Base-by-base conservation (phyloP, 1,140 invertebrate species). In the Papilio xuthus region DNA sequence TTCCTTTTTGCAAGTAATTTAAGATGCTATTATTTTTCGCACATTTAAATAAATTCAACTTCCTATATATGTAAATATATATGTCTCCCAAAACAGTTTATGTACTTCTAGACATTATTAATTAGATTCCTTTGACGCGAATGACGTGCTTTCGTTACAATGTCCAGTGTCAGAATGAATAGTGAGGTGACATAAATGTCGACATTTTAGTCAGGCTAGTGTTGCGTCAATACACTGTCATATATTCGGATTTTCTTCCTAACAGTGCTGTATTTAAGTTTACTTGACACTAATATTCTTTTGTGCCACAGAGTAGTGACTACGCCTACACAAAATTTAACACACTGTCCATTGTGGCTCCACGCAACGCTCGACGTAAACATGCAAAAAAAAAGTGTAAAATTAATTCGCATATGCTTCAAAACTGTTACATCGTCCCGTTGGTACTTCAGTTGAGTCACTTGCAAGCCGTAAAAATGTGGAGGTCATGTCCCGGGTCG, bases 401-500 rank as follows among this genome's bases (percentile, higher is more conserved):
- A 78, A 78, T 63, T 47, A 78, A 78, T 80, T 80, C 71, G 79
- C 79, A 80, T 73, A 75, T 75, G 74, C 78, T 60, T 79, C 78
- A 76, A 76, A 79, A 79, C 74, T 79, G 71, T 73, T 73, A 73
- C 71, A 42, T 42, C 67, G 69, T 70, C 69, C 71, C 71, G 71
- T 76, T 56, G 47, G 74, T 37, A 23, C 56, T 74, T 28, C 42
- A 78, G 76, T 79, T 86, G 84, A 84, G 80, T 86, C 84, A 86
- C 79, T 78, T 60, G 76, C 78, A 77, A 81, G 77, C 78, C 78
- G 78, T 81, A 82, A 82, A 85, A 85, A 85, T 80, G 81, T 78
- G 42, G 75, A 42, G 81, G 83, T 87, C 86, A 84, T 86, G 82
- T 84, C 78, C 44, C 47, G 53, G 89, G 80, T 12, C 89, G 83